Base-by-base conservation (phyloP, 2,797 vertebrate species). In the Acanthurus lineatus region DNA sequence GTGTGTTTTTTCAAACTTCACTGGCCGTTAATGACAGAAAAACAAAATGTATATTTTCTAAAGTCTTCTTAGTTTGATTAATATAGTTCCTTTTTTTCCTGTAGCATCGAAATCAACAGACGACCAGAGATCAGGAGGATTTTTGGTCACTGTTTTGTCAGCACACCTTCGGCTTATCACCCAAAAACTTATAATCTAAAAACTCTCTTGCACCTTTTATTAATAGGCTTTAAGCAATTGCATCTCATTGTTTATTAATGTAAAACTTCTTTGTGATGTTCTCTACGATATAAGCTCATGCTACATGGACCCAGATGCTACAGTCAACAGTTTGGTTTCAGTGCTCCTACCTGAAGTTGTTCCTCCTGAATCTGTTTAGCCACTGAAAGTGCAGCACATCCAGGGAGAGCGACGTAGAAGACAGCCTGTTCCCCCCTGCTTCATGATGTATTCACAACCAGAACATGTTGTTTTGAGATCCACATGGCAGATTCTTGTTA, bases 401-500 rank as follows among this genome's bases (percentile, higher is more conserved):
- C 81, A 63, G 62, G 64, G 66, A 80, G 78, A 69, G 20, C 49
- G 63, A 38, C 71, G 76, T 70, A 56, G 73, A 73, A 88, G 79
- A 88, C 87, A 86, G 82, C 61, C 77, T 79, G 81, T 79, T 77
- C 25, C 85, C 75, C 68, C 52, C 5, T 2, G 66, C 86, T 90
- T 88, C 86, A 87, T 90, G 86, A 85, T 89, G 89, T 88, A 89
- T 91, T 89, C 91, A 84, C 83, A 66, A 89, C 72, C 67, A 86
- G 82, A 81, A 87, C 90, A 84, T 88, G 84, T 86, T 86, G 86
- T 92, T 88, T 87, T 77, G 86, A 89, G 83, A 87, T 84, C 89
- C 88, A 81, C 88, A 82, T 76, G 90, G 82, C 89, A 86, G 71
- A 85, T 84, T 88, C 89, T 88, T 86, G 81, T 89, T 91, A 90